These are phyloP conservation scores for Cosmopolites sordidus DNA, from an alignment of 2,888 invertebrate species.

Conservation along the genomic window DNA sequence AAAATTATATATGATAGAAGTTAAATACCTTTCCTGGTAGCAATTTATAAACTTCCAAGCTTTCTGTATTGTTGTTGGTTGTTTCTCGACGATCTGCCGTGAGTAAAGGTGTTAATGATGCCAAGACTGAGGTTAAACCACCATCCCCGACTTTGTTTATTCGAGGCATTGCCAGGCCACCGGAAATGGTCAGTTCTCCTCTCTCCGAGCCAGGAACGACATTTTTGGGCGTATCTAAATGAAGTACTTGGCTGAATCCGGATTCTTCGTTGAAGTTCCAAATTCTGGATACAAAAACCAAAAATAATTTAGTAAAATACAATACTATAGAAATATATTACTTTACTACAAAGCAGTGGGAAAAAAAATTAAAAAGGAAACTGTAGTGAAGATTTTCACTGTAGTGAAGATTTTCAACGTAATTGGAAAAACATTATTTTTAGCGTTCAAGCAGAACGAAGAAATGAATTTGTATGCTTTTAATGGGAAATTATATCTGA, in stretches of 20 bases:
- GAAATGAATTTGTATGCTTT: no score
- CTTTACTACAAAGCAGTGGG: no score
- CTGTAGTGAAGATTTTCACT: no score
- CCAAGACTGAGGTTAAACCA: constrained; percentile 52
- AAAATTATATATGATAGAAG: no score
- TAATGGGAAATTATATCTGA: no score
- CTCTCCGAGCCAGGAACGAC: constrained; percentile 63
- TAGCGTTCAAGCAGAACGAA: no score
- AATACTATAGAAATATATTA: no score
- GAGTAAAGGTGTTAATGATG: constrained; percentile 56
- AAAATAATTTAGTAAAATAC: no score
- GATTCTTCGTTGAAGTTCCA: constrained; percentile 70
- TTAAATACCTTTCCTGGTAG: constrained; percentile 58
- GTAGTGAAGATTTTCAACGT: no score
- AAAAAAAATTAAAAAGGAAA: no score
- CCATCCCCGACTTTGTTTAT: constrained; percentile 36
- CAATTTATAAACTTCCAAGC: constrained; percentile 51
- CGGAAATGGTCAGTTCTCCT: constrained; percentile 58
- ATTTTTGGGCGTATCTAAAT: constrained; percentile 60
- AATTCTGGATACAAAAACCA: no score
- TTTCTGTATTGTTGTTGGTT: constrained; percentile 52
- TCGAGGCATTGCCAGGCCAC: constrained; percentile 58
- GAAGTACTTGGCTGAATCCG: constrained; percentile 64
- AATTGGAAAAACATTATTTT: no score
- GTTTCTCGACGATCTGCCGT: constrained; percentile 51